Conservation (phyloP, 2,797 vertebrate genomes). For the Falco naumanni region DNA sequence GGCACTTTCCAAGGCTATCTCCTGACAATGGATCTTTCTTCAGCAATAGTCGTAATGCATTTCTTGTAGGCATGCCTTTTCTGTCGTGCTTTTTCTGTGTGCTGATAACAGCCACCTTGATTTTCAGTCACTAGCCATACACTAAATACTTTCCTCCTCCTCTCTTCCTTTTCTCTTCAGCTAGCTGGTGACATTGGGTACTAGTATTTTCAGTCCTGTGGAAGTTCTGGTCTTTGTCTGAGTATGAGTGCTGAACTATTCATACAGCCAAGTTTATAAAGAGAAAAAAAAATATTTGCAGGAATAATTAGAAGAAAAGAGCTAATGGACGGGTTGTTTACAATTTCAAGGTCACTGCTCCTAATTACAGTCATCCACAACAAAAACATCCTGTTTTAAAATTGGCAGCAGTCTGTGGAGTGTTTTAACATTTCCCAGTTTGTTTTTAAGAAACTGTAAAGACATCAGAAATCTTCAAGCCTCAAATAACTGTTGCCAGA, state of each 20-base stretch:
- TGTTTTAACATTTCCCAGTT: neutral
- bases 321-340: constrained; percentile 12
- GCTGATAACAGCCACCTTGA: neutral
- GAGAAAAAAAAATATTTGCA: constrained; percentile 5
- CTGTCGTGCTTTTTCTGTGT: neutral
- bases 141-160: neutral
- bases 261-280: neutral
- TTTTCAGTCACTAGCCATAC: neutral
- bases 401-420: neutral
- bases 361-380: constrained; percentile 27
- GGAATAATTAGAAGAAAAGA: constrained; percentile 23
- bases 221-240: neutral
- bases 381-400: constrained; percentile 62
- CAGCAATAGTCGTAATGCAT: neutral
- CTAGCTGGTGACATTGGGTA: neutral
- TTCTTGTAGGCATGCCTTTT: neutral
- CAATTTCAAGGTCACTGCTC: constrained; percentile 52
- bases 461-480: neutral
- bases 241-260: neutral
- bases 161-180: neutral
- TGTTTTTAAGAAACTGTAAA: constrained; percentile 35
- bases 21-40: neutral
- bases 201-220: neutral
- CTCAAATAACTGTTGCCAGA: neutral
- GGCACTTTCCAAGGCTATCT: neutral